Base-by-base conservation (phyloP, 2,113 vertebrate species). In the Mungos mungo region DNA sequence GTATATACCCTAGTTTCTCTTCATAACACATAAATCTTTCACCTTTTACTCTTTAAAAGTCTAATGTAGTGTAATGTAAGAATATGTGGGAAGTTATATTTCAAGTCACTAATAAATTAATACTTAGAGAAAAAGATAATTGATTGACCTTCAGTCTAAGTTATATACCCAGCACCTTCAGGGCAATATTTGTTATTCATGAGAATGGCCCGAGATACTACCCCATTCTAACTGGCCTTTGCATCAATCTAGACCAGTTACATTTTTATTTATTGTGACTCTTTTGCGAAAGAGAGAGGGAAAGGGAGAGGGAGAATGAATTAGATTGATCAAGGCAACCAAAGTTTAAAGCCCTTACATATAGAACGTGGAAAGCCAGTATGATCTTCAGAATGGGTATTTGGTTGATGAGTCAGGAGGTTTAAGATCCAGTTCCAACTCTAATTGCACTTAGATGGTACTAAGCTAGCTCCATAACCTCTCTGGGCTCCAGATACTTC, bases 81-180 rank as follows among this genome's bases (percentile, higher is more conserved):
- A 63, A 63, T 47, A 45, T 74, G 12, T 50, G 8, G 9, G 25
- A 29, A 33, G n/a, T 57, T 96, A 21, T 95, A 63, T 90, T 87
- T 97, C 12, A 38, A 79, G 60, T 14, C 4, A 69, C 68, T 83
- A 52, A 95, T 97, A 83, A 83, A 95, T 89, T 68, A 92, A 68
- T 86, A 57, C 47, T 94, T 65, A 54, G 27, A 76, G 41, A 88
- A 66, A 93, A 84, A 93, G 5, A 27, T 60, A 80, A 82, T 82
- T 88, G 25, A 29, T 60, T 93, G 84, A 63, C 25, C 16, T 92
- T 81, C 33, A 68, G 66, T 85, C 87, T 88, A 92, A 92, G 8
- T 52, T 93, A 66, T 85, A 88, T 81, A 94, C 68, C 47, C 18
- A 68, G 29, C n/a, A 80, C 5, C 47, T 79, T 92, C 47, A 74